Percentiles rank a stretch among this genome's conserved stretches.
phyloP scores from a whole-genome alignment of 2,113 vertebrate genomes.

The Neodontobutis hainanensis region DNA sequence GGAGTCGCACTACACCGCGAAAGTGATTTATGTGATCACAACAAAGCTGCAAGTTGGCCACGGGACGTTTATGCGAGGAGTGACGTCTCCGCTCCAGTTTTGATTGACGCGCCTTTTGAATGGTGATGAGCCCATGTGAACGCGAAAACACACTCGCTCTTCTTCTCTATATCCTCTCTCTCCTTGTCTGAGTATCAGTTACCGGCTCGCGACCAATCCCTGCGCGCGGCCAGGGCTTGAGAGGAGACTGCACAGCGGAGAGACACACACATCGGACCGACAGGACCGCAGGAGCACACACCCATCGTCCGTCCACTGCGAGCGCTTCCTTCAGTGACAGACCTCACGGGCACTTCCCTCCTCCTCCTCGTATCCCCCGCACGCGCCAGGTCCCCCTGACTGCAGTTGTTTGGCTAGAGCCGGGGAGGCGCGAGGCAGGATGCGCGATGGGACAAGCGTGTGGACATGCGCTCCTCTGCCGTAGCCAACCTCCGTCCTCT shows the following conservation, averaged over 20 bases:
- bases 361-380: background rate
- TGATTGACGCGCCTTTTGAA: slow-evolving; percentile 20
- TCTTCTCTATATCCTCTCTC: slow-evolving; percentile 50
- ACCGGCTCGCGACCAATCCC: slow-evolving; percentile 73
- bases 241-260: slow-evolving; percentile 37
- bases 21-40: slow-evolving; percentile 22
- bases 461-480: slow-evolving; percentile 97
- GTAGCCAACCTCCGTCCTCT: slow-evolving; percentile 88
- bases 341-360: background rate
- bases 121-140: slow-evolving; percentile 27
- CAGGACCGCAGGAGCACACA: slow-evolving; percentile 40
- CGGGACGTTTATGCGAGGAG: background rate
- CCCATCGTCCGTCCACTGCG: slow-evolving; percentile 29
- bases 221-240: slow-evolving; percentile 52
- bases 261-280: slow-evolving; percentile 34
- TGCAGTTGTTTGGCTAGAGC: slow-evolving; percentile 62
- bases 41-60: slow-evolving; percentile 25
- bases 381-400: slow-evolving; percentile 31
- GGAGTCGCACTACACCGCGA: slow-evolving; percentile 12
- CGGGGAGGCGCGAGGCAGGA: slow-evolving; percentile 84
- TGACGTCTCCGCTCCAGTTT: slow-evolving; percentile 15
- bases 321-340: slow-evolving; percentile 13
- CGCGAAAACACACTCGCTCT: slow-evolving; percentile 18
- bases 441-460: slow-evolving; percentile 97
- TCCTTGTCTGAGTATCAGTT: slow-evolving; percentile 71